Percentiles rank a stretch among this genome's conserved stretches.
Conservation (phyloP, 1,140 invertebrate species). For the Delia radicum region DNA sequence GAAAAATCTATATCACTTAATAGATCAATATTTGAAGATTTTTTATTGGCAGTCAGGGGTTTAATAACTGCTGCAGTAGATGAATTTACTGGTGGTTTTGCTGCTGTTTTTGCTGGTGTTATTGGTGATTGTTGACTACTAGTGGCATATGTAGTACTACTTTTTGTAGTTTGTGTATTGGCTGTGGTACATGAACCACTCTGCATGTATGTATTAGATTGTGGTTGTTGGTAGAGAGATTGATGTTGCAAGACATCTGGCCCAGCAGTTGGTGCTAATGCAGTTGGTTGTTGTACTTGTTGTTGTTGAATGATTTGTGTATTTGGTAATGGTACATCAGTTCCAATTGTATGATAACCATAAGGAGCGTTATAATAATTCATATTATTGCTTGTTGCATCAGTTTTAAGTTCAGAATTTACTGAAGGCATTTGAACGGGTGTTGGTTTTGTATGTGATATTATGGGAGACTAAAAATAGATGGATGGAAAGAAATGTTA, state of each 20-base stretch:
- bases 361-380: constrained; percentile 46
- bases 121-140: constrained; percentile 21
- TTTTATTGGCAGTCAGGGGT: constrained; percentile 15
- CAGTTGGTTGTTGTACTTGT: not conserved
- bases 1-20: constrained; percentile 75
- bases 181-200: constrained; percentile 43
- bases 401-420: not conserved
- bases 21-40: constrained; percentile 70
- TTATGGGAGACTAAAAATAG: constrained; percentile 40
- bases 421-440: not conserved
- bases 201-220: constrained; percentile 46
- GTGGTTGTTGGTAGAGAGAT: constrained; percentile 9
- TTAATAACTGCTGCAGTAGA: constrained; percentile 4
- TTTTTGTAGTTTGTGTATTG: constrained; percentile 47
- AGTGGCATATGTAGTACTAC: constrained; percentile 42
- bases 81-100: constrained; percentile 23
- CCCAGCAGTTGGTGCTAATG: constrained; percentile 20
- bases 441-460: constrained; percentile 45
- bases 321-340: constrained; percentile 2
- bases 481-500: too few relatives aligned
- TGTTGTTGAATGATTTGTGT: constrained; percentile 5
- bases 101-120: not conserved
- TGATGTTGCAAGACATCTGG: constrained; percentile 10
- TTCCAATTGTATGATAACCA: constrained; percentile 42
- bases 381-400: not conserved